Base-by-base conservation (phyloP, 2,113 vertebrate species). In the Corynorhinus townsendii region DNA sequence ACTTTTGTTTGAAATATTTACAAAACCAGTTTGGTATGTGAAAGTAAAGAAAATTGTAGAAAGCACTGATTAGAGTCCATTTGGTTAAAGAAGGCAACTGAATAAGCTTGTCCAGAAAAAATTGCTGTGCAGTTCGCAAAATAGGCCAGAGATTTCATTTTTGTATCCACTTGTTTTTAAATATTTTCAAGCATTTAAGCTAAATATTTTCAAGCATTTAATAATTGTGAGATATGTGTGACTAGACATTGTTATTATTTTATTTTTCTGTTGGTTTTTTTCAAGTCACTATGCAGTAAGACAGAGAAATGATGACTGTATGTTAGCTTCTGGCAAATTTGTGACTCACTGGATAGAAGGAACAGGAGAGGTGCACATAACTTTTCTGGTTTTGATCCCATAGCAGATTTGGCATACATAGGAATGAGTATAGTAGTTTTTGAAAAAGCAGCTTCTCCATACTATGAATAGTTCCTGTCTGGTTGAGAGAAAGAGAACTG, bases 1-100 rank as follows among this genome's bases (percentile, higher is more conserved):
- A 35, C 59, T 62, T 91, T 84, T 52, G 3, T 30, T 91, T 84
- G 35, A 83, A 83, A 91, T 49, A 84, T 64, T 45, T 8, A 26
- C 26, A 43, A 52, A 24, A 38, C 9, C 1, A 33, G 14, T 75
- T 64, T 17, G 47, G 12, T 40, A 8, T 33, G 12, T 75, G 40
- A 64, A 33, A 38, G 24, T 38, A 35, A 84, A 81, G 64, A 43
- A 38, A 49, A 75, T 40, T 59, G 2, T 91, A 56, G 54, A 49
- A 40, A 64, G n/a, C 33, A 64, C 28, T 49, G 33, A 64, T 16
- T 38, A 64, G 40, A 59, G 68, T 28, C 54, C 8, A 24, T 72
- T 75, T 62, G 54, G 33, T 64, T 33, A 64, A 84, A 64, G 33
- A 9, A 26, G 17, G 19, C 8, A 33, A 68, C 33, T 40, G 69